phyloP scores from a whole-genome alignment of 2,113 vertebrate genomes.

The Physeter macrocephalus region DNA sequence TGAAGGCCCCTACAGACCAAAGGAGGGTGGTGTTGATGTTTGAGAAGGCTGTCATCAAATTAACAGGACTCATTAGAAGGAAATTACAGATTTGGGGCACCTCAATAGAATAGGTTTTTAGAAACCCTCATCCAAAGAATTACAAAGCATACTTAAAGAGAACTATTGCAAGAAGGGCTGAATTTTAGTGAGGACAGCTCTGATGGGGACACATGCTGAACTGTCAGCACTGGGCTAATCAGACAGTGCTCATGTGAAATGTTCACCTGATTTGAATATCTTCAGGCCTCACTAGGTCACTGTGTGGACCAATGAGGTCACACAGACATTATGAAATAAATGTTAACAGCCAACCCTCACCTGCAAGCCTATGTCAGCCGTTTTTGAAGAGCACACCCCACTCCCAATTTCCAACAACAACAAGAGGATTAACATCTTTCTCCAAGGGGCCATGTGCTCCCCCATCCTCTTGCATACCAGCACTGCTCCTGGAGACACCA shows the following conservation, averaged over 20 bases:
- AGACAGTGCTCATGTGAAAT: not conserved
- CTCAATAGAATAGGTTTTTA: conserved; percentile 50
- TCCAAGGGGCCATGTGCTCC: not conserved
- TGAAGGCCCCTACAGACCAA: conserved; percentile 25
- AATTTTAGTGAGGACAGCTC: not conserved
- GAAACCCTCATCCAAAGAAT: conserved; percentile 46
- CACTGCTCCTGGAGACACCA: not conserved
- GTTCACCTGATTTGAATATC: not conserved
- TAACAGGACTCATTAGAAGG: conserved; percentile 45
- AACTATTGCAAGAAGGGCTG: not conserved
- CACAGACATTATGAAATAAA: not conserved
- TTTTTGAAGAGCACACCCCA: not conserved
- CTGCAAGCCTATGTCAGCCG: not conserved
- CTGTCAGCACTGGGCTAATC: not conserved
- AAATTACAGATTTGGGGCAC: conserved; percentile 66
- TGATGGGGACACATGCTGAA: not conserved
- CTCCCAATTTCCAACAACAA: not conserved
- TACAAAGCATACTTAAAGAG: conserved; percentile 19
- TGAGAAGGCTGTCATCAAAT: conserved; percentile 46
- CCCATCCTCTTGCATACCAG: rapidly evolving
- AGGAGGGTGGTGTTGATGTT: conserved; percentile 40
- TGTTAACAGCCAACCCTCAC: not conserved
- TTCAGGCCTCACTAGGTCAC: not conserved
- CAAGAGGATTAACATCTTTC: not conserved
- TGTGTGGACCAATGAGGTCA: not conserved